These are phyloP conservation scores for Lamprologus tigripictilis DNA, from an alignment of 2,113 vertebrate genomes.

Conservation along the genomic window DNA sequence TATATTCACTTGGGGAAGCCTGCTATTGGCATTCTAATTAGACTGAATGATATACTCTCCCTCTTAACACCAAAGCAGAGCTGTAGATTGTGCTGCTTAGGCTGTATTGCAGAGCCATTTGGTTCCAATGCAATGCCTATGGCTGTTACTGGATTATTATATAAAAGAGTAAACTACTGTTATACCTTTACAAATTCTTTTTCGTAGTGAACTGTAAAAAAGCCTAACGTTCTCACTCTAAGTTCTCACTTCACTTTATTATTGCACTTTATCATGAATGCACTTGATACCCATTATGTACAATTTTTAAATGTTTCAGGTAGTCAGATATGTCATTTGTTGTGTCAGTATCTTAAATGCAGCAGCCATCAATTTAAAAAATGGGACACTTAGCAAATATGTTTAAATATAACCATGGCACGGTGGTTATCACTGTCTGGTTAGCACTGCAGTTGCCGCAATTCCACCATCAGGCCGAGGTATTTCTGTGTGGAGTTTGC, in stretches of 20 bases:
- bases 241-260: not conserved
- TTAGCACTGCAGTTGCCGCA: not conserved
- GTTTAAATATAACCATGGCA: not conserved
- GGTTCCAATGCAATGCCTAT: not conserved
- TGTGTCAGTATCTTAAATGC: not conserved
- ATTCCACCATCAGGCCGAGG: not conserved
- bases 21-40: slow-evolving; percentile 49
- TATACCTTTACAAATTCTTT: not conserved
- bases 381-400: not conserved
- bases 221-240: not conserved
- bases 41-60: slow-evolving; percentile 31
- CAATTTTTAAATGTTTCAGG: not conserved
- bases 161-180: not conserved
- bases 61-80: not conserved
- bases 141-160: not conserved
- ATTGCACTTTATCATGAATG: not conserved
- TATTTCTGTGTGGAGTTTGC: not conserved
- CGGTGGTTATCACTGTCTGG: not conserved
- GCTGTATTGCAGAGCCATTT: not conserved
- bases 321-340: not conserved
- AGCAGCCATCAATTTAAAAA: not conserved
- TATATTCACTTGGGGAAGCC: slow-evolving; percentile 2
- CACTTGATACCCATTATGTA: not conserved
- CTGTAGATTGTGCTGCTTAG: not conserved
- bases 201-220: not conserved